Evolutionary conservation across 2,797 vertebrate genomes (phyloP), one percentile per base, ranked within the genome.

Genomic region (Denticeps clupeoides): DNA sequence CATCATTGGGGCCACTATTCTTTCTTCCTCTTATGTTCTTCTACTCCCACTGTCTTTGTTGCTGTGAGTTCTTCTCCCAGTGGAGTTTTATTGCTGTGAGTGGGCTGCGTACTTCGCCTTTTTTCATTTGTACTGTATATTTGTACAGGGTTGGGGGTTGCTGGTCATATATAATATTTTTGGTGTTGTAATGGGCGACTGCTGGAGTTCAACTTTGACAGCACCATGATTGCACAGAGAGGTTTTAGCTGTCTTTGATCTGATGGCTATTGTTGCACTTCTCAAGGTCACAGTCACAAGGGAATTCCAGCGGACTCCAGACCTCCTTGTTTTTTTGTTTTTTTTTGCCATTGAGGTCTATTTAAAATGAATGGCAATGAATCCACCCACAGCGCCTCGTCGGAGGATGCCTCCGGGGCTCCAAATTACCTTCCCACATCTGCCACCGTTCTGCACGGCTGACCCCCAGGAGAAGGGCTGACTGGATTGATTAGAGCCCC

Each of bases 361-460:
- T 63, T 73, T 61, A 55, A 55, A 61, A 67, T 64, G 53, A 67
- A 55, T 67, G 58, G 56, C 37, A 45, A 58, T 38, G 67, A 51
- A 67, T 68, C 46, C 80, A 72, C 70, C 72, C 76, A 78, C 65
- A 68, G 73, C 80, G 67, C 75, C 68, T 75, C 68, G 64, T 65
- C 56, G 61, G 55, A 65, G 56, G 58, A 51, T 21, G 32, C 70
- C 69, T 70, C 74, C 58, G 57, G 58, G 71, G 59, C 66, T 72
- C 64, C 59, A 74, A 76, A 79, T 80, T 67, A 72, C 69, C 62
- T 62, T 42, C 59, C 59, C 74, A 71, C 77, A 79, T 79, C 74
- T 81, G 74, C 69, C 63, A 60, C 68, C 56, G 60, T 68, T 73
- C 58, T 68, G 71, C 67, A 53, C 60, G 55, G 64, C 26, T 32